These are phyloP conservation scores for Drosophila maculinotata DNA, from an alignment of 2,888 invertebrate genomes.

Conservation along the genomic window DNA sequence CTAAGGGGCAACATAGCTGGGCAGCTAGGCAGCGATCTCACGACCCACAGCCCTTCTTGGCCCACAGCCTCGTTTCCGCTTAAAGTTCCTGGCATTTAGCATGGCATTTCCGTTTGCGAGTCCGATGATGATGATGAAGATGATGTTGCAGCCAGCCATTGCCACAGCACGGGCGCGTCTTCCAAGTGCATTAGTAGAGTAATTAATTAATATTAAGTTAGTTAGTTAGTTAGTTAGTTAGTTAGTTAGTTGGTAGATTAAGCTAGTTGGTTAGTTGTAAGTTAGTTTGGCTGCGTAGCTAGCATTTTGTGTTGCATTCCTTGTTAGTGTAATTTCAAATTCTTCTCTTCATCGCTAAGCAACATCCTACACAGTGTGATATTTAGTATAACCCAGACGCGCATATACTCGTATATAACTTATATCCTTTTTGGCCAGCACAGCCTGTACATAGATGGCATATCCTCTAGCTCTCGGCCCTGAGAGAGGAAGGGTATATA, in stretches of 20 bases:
- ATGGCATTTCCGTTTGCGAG: constrained; percentile 38
- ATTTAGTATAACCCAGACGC: constrained; percentile 82
- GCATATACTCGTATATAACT: constrained; percentile 51
- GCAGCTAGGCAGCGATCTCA: constrained; percentile 70
- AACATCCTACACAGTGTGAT: constrained; percentile 85
- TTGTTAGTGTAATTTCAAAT: constrained; percentile 64
- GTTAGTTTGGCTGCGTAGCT: constrained; percentile 54
- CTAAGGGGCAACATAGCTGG: constrained; percentile 65
- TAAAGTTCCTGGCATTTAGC: constrained; percentile 65
- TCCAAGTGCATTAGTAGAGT: constrained; percentile 75
- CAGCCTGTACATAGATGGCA: constrained; percentile 51
- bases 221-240: constrained; percentile 36
- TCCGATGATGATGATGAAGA: neutral
- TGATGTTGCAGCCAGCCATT: constrained; percentile 44
- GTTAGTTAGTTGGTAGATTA: constrained; percentile 10
- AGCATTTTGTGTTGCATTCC: constrained; percentile 59
- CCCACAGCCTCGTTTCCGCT: constrained; percentile 42
- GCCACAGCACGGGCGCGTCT: constrained; percentile 69
- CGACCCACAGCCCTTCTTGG: constrained; percentile 15
- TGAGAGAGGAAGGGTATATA: neutral
- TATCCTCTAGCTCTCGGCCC: constrained; percentile 14
- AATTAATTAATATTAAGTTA: constrained; percentile 30
- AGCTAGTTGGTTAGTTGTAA: constrained; percentile 15
- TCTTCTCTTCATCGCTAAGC: constrained; percentile 66
- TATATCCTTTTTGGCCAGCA: constrained; percentile 42